Percentiles rank a stretch among this genome's conserved stretches.
phyloP scores from a whole-genome alignment of 2,888 invertebrate genomes.

The Heliconius cydno region DNA sequence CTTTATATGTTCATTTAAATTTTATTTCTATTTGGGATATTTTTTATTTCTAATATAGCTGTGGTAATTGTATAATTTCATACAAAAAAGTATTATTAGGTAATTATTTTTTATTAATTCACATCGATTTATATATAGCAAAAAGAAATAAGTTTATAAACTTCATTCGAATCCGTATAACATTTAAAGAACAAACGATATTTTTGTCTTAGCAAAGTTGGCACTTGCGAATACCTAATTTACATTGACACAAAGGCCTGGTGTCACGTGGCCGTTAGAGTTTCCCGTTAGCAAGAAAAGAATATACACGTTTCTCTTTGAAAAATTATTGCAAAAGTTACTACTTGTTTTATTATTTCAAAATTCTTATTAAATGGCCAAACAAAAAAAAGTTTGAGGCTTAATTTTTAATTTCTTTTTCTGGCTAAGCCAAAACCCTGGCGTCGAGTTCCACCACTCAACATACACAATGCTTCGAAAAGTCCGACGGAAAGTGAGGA shows the following conservation, averaged over 20 bases:
- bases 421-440: too few species aligned
- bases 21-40: too few species aligned
- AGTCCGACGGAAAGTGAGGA: too few species aligned
- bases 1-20: neutral
- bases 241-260: neutral
- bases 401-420: too few species aligned
- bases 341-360: conserved; percentile 17
- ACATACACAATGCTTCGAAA: too few species aligned
- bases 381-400: conserved; percentile 14
- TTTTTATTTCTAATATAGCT: too few species aligned
- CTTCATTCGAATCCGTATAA: neutral
- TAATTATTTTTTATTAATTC: neutral
- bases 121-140: neutral
- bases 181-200: neutral
- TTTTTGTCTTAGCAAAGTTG: neutral
- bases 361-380: conserved; percentile 34
- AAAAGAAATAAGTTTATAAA: neutral
- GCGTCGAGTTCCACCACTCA: too few species aligned
- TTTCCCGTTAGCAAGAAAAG: conserved; percentile 17
- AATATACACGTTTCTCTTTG: conserved; percentile 35
- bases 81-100: too few species aligned
- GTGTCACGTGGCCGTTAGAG: conserved; percentile 13
- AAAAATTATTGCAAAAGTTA: conserved; percentile 26
- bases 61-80: too few species aligned
- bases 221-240: neutral